Percentiles rank a stretch among this genome's conserved stretches.
Conservation (phyloP, 2,113 vertebrate species). For the Scomber japonicus region DNA sequence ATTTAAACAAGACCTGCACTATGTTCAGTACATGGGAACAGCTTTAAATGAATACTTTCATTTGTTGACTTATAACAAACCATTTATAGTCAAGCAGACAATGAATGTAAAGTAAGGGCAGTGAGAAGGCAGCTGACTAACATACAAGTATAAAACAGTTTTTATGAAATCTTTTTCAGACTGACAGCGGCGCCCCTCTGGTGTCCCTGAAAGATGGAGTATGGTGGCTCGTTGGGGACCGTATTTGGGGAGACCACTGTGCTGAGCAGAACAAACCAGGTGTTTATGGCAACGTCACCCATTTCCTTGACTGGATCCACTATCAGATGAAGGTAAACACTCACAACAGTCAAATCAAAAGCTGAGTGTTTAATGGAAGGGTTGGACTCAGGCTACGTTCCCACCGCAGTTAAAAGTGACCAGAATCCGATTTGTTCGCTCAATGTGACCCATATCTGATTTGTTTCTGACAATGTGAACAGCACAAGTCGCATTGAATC, state of each 20-base stretch:
- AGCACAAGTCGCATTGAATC: too few species aligned
- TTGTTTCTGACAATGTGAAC: too few species aligned
- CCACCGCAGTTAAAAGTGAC: too few species aligned
- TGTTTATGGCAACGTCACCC: conserved; percentile 88
- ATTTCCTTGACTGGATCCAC: conserved; percentile 90
- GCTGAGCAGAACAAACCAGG: conserved; percentile 82
- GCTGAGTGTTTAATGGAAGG: too few species aligned
- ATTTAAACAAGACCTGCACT: conserved; percentile 45
- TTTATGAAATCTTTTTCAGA: conserved; percentile 72
- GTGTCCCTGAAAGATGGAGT: conserved; percentile 78
- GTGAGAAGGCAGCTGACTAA: conserved; percentile 42
- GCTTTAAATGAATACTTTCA: conserved; percentile 32
- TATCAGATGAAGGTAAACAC: conserved; percentile 88
- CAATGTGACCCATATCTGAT: too few species aligned
- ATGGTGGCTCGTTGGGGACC: conserved; percentile 92
- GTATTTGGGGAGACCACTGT: conserved; percentile 87
- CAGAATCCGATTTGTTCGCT: too few species aligned
- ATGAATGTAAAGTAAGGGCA: conserved; percentile 18
- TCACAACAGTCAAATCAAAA: too few species aligned
- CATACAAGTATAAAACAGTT: not conserved
- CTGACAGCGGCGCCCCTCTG: conserved; percentile 89
- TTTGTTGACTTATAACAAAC: conserved; percentile 36
- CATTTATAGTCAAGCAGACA: conserved; percentile 20
- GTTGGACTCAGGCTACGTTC: not conserved
- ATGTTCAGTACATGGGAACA: conserved; percentile 18